Base-by-base conservation (phyloP, 2,888 invertebrate genomes). In the Agriotes lineatus region DNA sequence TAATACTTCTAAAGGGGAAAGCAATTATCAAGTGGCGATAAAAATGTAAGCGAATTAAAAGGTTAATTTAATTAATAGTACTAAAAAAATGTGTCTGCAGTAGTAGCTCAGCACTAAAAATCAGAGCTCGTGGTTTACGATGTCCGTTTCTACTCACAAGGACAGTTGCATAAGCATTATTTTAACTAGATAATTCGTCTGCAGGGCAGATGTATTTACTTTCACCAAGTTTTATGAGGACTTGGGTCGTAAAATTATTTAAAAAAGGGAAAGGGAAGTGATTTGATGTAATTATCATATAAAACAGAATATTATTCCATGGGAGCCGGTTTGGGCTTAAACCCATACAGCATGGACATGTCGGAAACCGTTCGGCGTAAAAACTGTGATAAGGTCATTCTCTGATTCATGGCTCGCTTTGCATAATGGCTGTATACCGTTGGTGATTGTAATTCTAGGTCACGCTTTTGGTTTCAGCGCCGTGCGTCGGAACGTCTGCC, bases 401-500 rank as follows among this genome's bases (percentile, higher is more conserved):
- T 62, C 39, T 50, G 50, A 62, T 62, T 62, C 54, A 52, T 62
- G 30, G 50, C 16, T 62, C 4, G 37, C 33, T 63, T 63, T 45
- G 56, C 45, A 63, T 54, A 60, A 63, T 39, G 18, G 54, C 39
- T 44, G 30, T 54, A 54, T 56, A 45, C 63, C 44, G 63, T 56
- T 56, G 44, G 44, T 54, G 42, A 63, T 54, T 35, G 48, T 57
- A 57, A 54, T 63, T 63, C 54, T 63, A 54, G 57, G 64, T 65
- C 64, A 65, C 64, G 64, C 64, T 65, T 65, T 65, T 65, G 48
- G 39, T 64, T 64, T 64, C 57, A 45, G 54, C 42, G 58, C 50
- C 14, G 50, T 50, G 18, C 50, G 18, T 30, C 10, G 18, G 30
- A 63, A 63, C 54, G 42, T 42, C 63, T 63, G 42, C 63, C 19